Evolutionary conservation across 2,888 invertebrate species (phyloP).

Genomic region (Timandra comae): DNA sequence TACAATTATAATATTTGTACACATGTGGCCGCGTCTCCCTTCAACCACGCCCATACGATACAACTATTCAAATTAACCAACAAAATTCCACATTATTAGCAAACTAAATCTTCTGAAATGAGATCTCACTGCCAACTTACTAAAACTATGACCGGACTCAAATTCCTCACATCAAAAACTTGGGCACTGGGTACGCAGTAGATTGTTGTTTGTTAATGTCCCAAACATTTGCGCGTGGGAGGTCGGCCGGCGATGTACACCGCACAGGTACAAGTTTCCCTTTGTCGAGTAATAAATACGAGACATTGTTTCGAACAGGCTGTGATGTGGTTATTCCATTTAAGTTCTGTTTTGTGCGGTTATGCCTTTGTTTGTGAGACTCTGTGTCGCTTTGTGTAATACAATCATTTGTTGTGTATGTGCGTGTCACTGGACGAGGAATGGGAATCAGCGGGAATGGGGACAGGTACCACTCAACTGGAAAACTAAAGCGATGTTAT

Average conservation of each 20-base stretch:
- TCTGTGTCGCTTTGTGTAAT: slow-evolving; percentile 4
- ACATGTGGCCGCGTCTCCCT: no score
- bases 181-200: slow-evolving; percentile 5
- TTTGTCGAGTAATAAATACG: slow-evolving; percentile 10
- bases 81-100: no score
- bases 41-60: no score
- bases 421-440: no score
- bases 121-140: no score
- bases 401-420: no score
- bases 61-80: no score
- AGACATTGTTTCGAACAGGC: slow-evolving; percentile 24
- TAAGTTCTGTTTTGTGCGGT: slow-evolving; percentile 21
- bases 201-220: slow-evolving; percentile 1
- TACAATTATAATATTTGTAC: no score
- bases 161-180: slow-evolving; percentile 11
- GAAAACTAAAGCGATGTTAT: no score
- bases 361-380: slow-evolving; percentile 9
- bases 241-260: not conserved
- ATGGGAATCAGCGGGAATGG: no score
- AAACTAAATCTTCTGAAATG: no score
- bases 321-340: slow-evolving; percentile 22
- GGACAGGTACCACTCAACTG: no score
- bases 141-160: not conserved
- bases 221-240: not conserved
- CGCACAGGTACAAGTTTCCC: slow-evolving; percentile 15